Evolutionary conservation across 2,797 vertebrate species (phyloP).

Genomic region (Vireo griseus): DNA sequence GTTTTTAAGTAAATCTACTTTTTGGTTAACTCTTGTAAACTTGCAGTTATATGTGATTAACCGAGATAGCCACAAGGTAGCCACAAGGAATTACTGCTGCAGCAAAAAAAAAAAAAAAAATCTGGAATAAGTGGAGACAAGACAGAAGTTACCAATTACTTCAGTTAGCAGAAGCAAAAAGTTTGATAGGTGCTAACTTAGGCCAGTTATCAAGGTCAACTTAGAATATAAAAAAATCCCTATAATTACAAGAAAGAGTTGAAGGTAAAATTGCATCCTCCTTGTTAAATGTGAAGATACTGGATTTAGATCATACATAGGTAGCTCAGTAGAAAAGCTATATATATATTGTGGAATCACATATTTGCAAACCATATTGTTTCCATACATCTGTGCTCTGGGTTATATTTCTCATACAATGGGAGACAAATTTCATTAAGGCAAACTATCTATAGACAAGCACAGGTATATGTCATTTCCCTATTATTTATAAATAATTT

Average conservation of each 20-base stretch:
- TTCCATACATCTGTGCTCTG: not conserved
- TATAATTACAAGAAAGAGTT: not conserved
- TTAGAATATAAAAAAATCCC: not conserved
- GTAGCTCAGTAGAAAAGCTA: not conserved
- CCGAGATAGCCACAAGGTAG: not conserved
- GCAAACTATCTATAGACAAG: not conserved
- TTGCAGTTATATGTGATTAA: not conserved
- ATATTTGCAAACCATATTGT: not conserved
- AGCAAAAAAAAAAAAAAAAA: not conserved
- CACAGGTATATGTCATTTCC: not conserved
- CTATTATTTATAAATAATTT: not conserved
- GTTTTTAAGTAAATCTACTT: not conserved
- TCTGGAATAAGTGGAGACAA: not conserved
- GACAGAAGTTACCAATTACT: not conserved
- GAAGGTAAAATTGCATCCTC: not conserved
- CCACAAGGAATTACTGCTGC: not conserved
- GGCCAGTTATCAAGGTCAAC: not conserved
- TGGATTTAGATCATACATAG: not conserved
- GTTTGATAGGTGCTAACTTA: not conserved
- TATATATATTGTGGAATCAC: not conserved
- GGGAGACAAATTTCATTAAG: not conserved
- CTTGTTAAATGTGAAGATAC: not conserved
- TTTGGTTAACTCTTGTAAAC: not conserved
- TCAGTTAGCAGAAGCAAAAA: not conserved
- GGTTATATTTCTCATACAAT: not conserved